Evolutionary conservation across 2,113 vertebrate genomes (phyloP), one percentile per base, ranked within the genome.

Genomic region (Danionella cerebrum): DNA sequence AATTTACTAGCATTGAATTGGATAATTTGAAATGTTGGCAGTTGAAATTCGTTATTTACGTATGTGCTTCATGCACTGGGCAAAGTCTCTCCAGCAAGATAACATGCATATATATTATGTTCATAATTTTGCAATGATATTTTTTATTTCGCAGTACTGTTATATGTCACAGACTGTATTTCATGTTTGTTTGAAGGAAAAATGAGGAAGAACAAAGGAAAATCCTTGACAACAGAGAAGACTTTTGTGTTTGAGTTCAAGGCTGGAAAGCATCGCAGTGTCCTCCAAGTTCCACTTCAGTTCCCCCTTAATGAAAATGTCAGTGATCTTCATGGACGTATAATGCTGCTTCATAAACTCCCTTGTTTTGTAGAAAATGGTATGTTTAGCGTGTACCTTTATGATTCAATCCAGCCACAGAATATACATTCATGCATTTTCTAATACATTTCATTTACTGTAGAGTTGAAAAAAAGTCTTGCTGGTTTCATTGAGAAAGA

Each of bases 331-430:
- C 94, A 93, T 1, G 92, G 94, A 18, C 90, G 92, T 4, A 81
- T 98, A 21, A 91, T 97, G 91, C 83, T 92, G 57, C 88, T 98
- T 1, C 94, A 99, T 71, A 90, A 81, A 72, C 87, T 98, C 35
- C 96, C 95, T 0, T 96, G 93, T 74, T 97, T 94, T 59, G 81
- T 96, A 75, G 95, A 98, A 79, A 84, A 89, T 18, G 95, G 96
- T 97, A 80, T n/a, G n/a, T n/a, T n/a, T n/a, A n/a, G n/a, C n/a
- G n/a, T n/a, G n/a, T n/a, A n/a, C n/a, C n/a, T n/a, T n/a, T n/a
- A n/a, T n/a, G n/a, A n/a, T n/a, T n/a, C n/a, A n/a, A n/a, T n/a
- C n/a, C n/a, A n/a, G n/a, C n/a, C n/a, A n/a, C n/a, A n/a, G n/a
- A n/a, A 33, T 33, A 33, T 33, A 9, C 9, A 33, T 33, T 33